Percentiles rank a stretch among this genome's conserved stretches.
These are phyloP conservation scores for Cyprinodon variegatus DNA, from an alignment of 2,113 vertebrate genomes.

Conservation along the genomic window DNA sequence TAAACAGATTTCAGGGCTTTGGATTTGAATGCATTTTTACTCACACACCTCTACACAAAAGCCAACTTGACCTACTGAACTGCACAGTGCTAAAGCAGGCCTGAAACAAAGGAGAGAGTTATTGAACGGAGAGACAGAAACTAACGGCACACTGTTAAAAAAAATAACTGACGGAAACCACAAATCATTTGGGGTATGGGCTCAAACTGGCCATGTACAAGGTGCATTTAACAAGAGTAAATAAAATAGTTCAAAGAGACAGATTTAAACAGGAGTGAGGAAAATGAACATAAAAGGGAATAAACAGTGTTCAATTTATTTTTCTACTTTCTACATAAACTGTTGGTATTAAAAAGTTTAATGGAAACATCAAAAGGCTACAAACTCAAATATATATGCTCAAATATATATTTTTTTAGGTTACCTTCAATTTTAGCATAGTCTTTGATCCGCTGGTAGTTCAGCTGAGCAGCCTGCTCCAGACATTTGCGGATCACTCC, in stretches of 20 bases:
- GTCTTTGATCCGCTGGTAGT: constrained; percentile 96
- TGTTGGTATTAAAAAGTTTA: constrained; percentile 14
- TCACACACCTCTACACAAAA: constrained; percentile 96
- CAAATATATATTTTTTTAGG: constrained; percentile 38
- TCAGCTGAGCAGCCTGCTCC: constrained; percentile 97
- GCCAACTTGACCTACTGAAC: constrained; percentile 78
- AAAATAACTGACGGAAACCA: constrained; percentile 41
- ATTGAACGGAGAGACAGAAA: constrained; percentile 74
- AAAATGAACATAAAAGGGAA: background rate
- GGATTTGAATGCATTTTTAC: constrained; percentile 99
- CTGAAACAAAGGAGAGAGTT: constrained; percentile 82
- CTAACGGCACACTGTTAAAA: constrained; percentile 56
- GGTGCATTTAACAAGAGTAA: constrained; percentile 37
- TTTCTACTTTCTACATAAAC: constrained; percentile 11
- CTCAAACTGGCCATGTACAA: constrained; percentile 37
- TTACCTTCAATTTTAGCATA: constrained; percentile 99
- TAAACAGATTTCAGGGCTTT: constrained; percentile 87
- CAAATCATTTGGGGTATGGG: constrained; percentile 61
- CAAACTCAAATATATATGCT: background rate
- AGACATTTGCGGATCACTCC: constrained; percentile 98
- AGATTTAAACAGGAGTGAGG: constrained; percentile 16
- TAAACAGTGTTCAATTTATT: constrained; percentile 4
- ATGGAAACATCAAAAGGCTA: constrained; percentile 5
- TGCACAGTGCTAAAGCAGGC: constrained; percentile 79
- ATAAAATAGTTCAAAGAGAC: constrained; percentile 24